Base-by-base conservation (phyloP, 1,140 invertebrate species). In the Bombus vancouverensis region DNA sequence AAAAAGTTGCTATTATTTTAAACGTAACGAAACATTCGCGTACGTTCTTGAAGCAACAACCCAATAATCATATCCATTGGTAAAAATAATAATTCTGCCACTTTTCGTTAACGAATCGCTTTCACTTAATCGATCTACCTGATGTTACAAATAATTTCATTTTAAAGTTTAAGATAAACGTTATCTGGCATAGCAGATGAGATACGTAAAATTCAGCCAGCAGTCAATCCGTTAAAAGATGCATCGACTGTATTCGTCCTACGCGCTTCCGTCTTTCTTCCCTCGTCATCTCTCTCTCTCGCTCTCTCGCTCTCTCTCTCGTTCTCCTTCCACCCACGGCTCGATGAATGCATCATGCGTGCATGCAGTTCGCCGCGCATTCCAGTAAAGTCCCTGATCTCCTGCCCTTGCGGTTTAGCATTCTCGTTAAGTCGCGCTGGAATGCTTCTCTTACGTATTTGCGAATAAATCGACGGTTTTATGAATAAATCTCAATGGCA, bases 301-400 rank as follows among this genome's bases (percentile, higher is more conserved):
- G 1, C 32, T 57, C 47, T 28, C 10, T 37, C 42, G 10, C 34
- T 37, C 34, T 32, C 22, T 28, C 22, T 8, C 13, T 32, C 12
- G n/a, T 44, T 44, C n/a, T 44, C 42, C 47, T 66, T 57, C 82
- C 77, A 85, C 76, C 83, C 53, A 66, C 78, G 70, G 9, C 15
- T n/a, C 66, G 53, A 74, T 59, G 57, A 73, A 85, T 81, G 78
- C 83, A 85, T 85, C 70, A 62, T 44, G 83, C 75, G 82, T 83
- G 59, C 62, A 57, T 62, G 39, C 71, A 74, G 71, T 66, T 75
- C 68, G 44, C 68, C n/a, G 66, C 76, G 77, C 83, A 85, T 85
- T 85, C 83, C 78, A 85, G 77, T 85, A 85, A 85, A 85, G 78
- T 85, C 83, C 83, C 83, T 85, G 78, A 85, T 85, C 83, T 85